Conservation (phyloP, 2,888 invertebrate species). For the Diplolepis rosae region DNA sequence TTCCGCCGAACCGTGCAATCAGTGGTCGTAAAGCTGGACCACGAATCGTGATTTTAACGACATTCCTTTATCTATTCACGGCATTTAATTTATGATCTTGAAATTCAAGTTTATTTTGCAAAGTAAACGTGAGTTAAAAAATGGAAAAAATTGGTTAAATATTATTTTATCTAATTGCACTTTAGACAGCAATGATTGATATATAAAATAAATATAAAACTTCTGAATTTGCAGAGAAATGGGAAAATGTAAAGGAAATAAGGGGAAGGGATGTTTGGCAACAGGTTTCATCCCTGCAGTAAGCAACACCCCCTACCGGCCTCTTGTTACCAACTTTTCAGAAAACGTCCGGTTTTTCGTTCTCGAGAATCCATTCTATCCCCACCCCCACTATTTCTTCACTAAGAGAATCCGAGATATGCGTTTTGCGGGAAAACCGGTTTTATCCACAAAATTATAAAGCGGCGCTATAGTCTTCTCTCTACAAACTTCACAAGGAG, state of each 20-base stretch:
- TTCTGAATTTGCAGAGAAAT: too few species aligned
- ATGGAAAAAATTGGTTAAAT: slow-evolving; percentile 3
- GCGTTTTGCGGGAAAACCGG: slow-evolving; percentile 69
- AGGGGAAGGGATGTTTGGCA: slow-evolving; percentile 61
- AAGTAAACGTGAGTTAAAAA: slow-evolving; percentile 44
- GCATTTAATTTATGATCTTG: slow-evolving; percentile 52
- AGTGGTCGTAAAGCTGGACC: slow-evolving; percentile 56
- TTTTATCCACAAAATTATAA: slow-evolving; percentile 65
- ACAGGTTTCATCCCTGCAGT: slow-evolving; percentile 67
- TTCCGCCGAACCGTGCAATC: slow-evolving; percentile 56
- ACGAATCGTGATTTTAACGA: slow-evolving; percentile 36
- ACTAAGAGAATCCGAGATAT: slow-evolving; percentile 35
- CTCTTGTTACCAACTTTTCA: slow-evolving; percentile 60
- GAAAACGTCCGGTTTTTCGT: slow-evolving; percentile 63
- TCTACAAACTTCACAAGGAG: slow-evolving; percentile 53
- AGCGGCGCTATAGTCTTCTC: slow-evolving; percentile 47
- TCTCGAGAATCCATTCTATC: slow-evolving; percentile 28
- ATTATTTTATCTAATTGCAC: neutral
- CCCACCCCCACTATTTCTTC: slow-evolving; percentile 18
- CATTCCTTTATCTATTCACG: slow-evolving; percentile 35
- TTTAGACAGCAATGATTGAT: neutral
- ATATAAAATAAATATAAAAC: too few species aligned
- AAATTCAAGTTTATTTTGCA: slow-evolving; percentile 54
- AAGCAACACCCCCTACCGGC: slow-evolving; percentile 44
- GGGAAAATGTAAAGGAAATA: slow-evolving; percentile 33